Conservation (phyloP, 2,113 vertebrate species). For the Todiramphus chloris region DNA sequence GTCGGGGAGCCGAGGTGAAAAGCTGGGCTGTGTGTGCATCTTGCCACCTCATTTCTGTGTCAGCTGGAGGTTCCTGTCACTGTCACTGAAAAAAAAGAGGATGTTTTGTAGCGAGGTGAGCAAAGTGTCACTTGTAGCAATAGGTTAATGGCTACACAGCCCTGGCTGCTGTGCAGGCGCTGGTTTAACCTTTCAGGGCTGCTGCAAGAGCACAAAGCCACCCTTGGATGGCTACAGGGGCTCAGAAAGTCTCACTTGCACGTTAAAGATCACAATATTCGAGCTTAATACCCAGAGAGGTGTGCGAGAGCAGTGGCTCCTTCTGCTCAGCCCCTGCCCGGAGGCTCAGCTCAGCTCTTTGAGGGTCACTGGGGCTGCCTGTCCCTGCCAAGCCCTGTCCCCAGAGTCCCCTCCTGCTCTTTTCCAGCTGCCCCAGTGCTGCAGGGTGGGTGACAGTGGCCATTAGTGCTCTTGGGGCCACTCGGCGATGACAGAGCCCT, state of each 20-base stretch:
- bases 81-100: background rate
- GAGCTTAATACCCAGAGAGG: background rate
- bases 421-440: background rate
- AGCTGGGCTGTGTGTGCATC: background rate
- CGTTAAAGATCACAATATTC: background rate
- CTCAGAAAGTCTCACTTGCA: background rate
- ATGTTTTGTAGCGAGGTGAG: background rate
- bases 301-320: background rate
- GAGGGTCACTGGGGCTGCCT: background rate
- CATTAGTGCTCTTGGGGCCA: accelerated
- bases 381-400: background rate
- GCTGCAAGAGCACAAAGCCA: background rate
- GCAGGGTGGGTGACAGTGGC: background rate
- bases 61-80: background rate
- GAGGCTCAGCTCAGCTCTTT: accelerated
- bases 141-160: background rate
- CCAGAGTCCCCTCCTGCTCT: background rate
- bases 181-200: background rate
- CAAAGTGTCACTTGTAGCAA: accelerated
- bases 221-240: background rate
- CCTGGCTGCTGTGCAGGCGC: background rate
- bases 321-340: background rate
- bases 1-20: background rate
- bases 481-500: accelerated
- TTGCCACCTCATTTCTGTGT: background rate